Evolutionary conservation across 2,113 vertebrate species (phyloP), one percentile per base, ranked within the genome.

Genomic region (Pseudonaja textilis): DNA sequence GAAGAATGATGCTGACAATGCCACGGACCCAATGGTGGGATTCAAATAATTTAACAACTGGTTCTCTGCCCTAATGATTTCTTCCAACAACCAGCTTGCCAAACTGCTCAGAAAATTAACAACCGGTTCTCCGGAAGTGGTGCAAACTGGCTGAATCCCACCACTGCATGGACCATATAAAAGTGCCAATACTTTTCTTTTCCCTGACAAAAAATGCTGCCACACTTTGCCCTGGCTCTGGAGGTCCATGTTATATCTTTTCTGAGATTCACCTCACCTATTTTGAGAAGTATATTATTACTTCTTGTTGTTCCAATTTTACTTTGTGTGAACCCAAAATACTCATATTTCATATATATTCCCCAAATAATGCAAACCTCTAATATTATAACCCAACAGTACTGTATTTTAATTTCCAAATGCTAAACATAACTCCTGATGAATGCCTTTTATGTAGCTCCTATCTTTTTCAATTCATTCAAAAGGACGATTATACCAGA

Each of bases 401-500:
- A 25, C 90, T 92, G 88, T n/a, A 34, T 91, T 92, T 91, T 93
- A 0, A 9, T 92, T 94, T 92, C 39, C 93, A 29, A 34, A 29
- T 57, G 59, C 64, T 14, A 55, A 1, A 1, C 11, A 7, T 0
- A 0, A 0, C 69, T 95, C 50, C 59, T 86, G 34, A 47, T 93
- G 90, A 57, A 86, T 39, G 29, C 64, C 2, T 34, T 90, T 55
- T 81, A 55, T 85, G n/a, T 16, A 14, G 85, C 56, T 7, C 26
- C 88, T 18, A 2, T 90, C 16, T 16, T 92, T 16, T 56, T 25
- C 20, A 56, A 86, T 22, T 64, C 39, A 59, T 16, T 29, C 50
- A 23, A 52, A 88, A 25, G 90, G 22, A 69, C 9, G 90, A 56
- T 86, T 91, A 20, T 0, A 90, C 11, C 5, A 0, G 25, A 20